Conservation (phyloP, 2,888 invertebrate species). For the Chirona hameri region DNA sequence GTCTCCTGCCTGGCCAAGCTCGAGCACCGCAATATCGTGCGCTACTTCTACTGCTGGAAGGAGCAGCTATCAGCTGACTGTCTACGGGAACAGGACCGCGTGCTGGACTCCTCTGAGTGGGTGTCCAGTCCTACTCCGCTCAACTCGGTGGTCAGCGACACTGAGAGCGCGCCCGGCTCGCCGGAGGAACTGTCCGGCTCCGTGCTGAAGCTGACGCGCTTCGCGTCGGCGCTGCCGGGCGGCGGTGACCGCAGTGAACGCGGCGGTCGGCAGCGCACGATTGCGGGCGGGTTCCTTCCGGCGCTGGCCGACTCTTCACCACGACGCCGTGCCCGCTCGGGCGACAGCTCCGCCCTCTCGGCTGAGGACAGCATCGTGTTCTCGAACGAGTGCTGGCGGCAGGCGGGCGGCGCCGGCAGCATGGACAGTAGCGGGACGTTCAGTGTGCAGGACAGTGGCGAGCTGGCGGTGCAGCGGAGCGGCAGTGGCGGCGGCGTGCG, state of each 20-base stretch:
- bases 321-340: not conserved
- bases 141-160: not conserved
- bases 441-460: constrained; percentile 4
- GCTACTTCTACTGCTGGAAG: constrained; percentile 94
- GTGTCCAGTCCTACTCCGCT: constrained; percentile 11
- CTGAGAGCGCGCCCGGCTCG: not conserved
- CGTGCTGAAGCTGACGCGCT: not conserved
- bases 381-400: not conserved
- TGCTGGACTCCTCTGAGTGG: not conserved
- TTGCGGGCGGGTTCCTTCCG: constrained; percentile 10
- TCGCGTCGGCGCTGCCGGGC: constrained; percentile 10
- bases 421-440: not conserved
- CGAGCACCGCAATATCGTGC: constrained; percentile 91
- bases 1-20: constrained; percentile 90
- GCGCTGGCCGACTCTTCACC: not conserved
- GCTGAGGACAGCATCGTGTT: constrained; percentile 8
- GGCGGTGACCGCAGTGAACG: not conserved
- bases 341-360: not conserved
- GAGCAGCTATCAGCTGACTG: constrained; percentile 66
- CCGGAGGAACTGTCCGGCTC: not conserved
- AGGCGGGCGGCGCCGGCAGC: not conserved
- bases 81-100: not conserved
- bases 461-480: not conserved
- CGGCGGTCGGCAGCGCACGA: not conserved
- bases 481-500: not conserved